phyloP scores from a whole-genome alignment of 2,888 invertebrate genomes.

The Sphaerophoria rueppellii region DNA sequence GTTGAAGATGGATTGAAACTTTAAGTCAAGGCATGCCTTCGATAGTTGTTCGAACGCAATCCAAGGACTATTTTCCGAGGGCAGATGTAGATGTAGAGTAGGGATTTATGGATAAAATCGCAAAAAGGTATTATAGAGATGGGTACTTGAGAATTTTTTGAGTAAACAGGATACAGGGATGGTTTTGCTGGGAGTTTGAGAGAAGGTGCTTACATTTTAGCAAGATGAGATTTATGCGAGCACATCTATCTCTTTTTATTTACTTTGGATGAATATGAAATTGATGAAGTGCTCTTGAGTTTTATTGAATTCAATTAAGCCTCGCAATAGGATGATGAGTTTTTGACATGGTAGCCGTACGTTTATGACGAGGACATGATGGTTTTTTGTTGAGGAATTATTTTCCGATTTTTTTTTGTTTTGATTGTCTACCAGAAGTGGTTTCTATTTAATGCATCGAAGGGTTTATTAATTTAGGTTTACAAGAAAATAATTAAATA shows the following conservation, averaged over 20 bases:
- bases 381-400: constrained; percentile 6
- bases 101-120: constrained; percentile 49
- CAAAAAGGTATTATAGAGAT: constrained; percentile 7
- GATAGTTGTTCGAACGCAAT: constrained; percentile 60
- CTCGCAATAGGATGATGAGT: constrained; percentile 59
- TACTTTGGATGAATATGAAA: constrained; percentile 70
- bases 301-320: constrained; percentile 71
- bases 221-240: constrained; percentile 66
- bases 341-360: background rate
- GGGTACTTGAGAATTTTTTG: constrained; percentile 47
- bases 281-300: constrained; percentile 72
- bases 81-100: constrained; percentile 67
- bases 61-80: constrained; percentile 7
- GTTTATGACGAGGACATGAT: background rate
- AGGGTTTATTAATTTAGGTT: constrained; percentile 10
- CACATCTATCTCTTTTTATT: constrained; percentile 37
- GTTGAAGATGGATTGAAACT: constrained; percentile 28
- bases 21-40: constrained; percentile 44
- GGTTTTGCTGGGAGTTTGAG: background rate
- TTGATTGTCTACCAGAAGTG: constrained; percentile 22
- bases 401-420: constrained; percentile 19
- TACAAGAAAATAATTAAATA: background rate
- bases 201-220: constrained; percentile 46
- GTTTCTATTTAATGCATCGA: constrained; percentile 25
- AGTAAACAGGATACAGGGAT: background rate